Conservation (phyloP, 2,888 invertebrate genomes). For the Parnassius orleans region DNA sequence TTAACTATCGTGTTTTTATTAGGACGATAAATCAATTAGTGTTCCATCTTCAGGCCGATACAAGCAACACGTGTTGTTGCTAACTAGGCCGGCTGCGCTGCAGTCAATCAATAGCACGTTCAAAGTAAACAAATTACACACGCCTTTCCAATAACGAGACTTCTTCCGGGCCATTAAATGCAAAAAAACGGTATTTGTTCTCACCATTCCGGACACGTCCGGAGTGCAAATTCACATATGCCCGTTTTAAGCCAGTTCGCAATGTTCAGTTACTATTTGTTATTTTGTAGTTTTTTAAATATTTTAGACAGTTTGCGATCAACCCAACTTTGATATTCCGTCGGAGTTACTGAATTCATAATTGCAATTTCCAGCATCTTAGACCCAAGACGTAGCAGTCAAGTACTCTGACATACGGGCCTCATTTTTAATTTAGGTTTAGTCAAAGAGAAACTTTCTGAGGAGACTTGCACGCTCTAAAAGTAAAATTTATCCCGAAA, state of each 20-base stretch:
- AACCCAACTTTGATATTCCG: no score
- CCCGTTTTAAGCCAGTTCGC: background rate
- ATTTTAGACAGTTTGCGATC: no score
- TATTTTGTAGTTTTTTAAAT: no score
- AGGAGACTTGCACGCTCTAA: no score
- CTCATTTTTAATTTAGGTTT: no score
- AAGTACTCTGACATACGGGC: no score
- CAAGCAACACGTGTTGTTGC: constrained; percentile 56
- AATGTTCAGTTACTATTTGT: no score
- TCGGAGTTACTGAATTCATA: no score
- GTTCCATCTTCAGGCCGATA: constrained; percentile 26
- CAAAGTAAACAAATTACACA: constrained; percentile 57
- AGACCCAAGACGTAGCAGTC: no score
- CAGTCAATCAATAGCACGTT: constrained; percentile 59
- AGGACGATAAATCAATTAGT: constrained; percentile 25
- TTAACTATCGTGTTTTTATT: constrained; percentile 22
- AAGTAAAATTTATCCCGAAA: no score
- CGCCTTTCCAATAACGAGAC: constrained; percentile 34
- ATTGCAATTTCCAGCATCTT: no score
- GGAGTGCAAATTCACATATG: background rate
- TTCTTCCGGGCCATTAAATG: constrained; percentile 22
- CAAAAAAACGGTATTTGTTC: constrained; percentile 15
- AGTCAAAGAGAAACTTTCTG: no score
- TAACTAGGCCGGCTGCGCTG: constrained; percentile 57
- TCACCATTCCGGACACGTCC: background rate